These are phyloP conservation scores for Eupleurogrammus muticus DNA, from an alignment of 2,797 vertebrate genomes.

Conservation along the genomic window DNA sequence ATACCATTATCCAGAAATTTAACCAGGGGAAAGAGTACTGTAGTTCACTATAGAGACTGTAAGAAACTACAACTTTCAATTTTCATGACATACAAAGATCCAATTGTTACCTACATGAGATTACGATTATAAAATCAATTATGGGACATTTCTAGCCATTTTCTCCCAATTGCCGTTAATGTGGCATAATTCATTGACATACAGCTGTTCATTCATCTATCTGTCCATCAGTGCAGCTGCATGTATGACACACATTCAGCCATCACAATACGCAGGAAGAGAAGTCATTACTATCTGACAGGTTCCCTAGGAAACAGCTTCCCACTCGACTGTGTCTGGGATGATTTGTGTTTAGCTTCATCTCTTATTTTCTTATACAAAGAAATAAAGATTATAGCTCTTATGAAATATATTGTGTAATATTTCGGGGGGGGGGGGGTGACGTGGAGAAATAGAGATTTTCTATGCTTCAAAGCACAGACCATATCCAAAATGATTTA, in stretches of 20 bases:
- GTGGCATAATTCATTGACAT: neutral
- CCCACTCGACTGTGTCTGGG: slow-evolving; percentile 41
- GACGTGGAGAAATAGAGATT: neutral
- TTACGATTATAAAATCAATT: slow-evolving; percentile 9
- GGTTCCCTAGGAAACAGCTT: slow-evolving; percentile 75
- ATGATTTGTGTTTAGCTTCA: slow-evolving; percentile 28
- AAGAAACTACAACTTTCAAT: neutral
- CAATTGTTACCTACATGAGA: neutral
- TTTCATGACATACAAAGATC: neutral
- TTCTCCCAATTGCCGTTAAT: neutral
- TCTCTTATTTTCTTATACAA: slow-evolving; percentile 33
- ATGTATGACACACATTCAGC: slow-evolving; percentile 47
- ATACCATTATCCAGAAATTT: slow-evolving; percentile 4
- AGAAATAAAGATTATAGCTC: slow-evolving; percentile 26
- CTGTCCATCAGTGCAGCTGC: slow-evolving; percentile 27
- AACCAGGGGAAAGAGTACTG: neutral
- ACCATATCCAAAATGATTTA: slow-evolving; percentile 55
- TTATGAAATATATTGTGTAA: slow-evolving; percentile 22
- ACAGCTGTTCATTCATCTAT: slow-evolving; percentile 11
- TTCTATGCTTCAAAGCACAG: slow-evolving; percentile 23
- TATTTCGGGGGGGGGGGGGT: slow-evolving; percentile 13
- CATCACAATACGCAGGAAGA: slow-evolving; percentile 56
- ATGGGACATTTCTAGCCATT: neutral
- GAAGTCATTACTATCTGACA: slow-evolving; percentile 62
- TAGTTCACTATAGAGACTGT: neutral